Conservation (phyloP, 2,888 invertebrate genomes). For the Nineta flava region DNA sequence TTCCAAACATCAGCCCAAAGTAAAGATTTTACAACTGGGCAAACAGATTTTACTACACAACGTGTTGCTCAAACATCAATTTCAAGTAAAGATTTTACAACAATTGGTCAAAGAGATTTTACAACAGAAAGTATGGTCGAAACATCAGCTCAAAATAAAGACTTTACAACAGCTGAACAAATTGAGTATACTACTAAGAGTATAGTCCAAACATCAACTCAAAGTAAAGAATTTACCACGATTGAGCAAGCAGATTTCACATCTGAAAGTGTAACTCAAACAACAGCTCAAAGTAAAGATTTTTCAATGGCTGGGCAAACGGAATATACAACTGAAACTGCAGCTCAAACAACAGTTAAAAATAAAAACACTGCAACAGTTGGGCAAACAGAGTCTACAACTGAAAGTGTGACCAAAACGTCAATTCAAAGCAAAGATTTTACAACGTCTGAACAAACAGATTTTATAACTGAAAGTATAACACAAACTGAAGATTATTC, state of each 20-base stretch:
- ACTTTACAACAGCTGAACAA: not conserved
- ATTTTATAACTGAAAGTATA: too few relatives aligned
- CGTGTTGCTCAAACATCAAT: not conserved
- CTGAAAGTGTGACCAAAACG: not conserved
- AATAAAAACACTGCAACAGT: not conserved
- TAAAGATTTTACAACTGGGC: too few relatives aligned
- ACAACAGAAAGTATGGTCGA: not conserved
- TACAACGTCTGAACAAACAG: too few relatives aligned
- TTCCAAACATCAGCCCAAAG: too few relatives aligned
- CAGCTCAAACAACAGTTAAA: not conserved
- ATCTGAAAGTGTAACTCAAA: not conserved
- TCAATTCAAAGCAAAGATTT: too few relatives aligned
- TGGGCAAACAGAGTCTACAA: not conserved
- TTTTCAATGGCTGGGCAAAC: not conserved
- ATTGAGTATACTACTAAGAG: not conserved
- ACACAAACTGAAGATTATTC: too few relatives aligned
- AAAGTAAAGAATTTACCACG: not conserved
- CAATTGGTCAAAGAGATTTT: too few relatives aligned
- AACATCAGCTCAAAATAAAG: not conserved
- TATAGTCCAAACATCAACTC: not conserved
- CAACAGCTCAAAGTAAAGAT: not conserved
- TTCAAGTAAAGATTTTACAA: too few relatives aligned
- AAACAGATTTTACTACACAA: too few relatives aligned
- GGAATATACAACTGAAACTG: not conserved
- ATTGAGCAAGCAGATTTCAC: not conserved